Conservation (phyloP, 2,888 invertebrate species). For the Margaritifera margaritifera region DNA sequence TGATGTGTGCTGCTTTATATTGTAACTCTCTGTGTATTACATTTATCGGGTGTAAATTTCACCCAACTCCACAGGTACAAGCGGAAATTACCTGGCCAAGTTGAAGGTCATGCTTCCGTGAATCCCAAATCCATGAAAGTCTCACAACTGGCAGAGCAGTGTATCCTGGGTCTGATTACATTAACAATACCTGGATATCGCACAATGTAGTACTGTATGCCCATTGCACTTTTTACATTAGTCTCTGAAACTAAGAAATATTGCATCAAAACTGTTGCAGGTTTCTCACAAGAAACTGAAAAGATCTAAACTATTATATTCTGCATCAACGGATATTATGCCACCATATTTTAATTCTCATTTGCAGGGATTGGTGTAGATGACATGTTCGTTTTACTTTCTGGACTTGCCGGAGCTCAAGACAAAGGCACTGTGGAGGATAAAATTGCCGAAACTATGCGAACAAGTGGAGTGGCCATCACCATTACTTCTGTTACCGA, state of each 20-base stretch:
- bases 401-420: conserved; percentile 36
- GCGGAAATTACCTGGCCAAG: too few species aligned
- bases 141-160: too few species aligned
- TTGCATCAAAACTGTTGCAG: not conserved
- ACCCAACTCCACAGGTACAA: too few species aligned
- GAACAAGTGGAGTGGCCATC: conserved; percentile 53
- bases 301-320: not conserved
- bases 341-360: not conserved
- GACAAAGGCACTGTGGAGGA: conserved; percentile 15
- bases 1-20: too few species aligned
- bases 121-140: too few species aligned
- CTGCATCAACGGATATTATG: not conserved
- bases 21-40: too few species aligned
- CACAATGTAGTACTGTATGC: not conserved
- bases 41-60: too few species aligned
- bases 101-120: too few species aligned
- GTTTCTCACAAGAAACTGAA: not conserved
- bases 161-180: too few species aligned
- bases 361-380: conserved; percentile 46
- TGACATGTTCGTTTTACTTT: conserved; percentile 47
- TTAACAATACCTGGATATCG: not conserved
- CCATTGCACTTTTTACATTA: not conserved
- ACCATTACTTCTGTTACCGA: conserved; percentile 58
- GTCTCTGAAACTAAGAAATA: not conserved
- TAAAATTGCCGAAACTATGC: conserved; percentile 43